Evolutionary conservation across 2,888 invertebrate species (phyloP), one percentile per base, ranked within the genome.

Genomic region (Mycalesis mineus): DNA sequence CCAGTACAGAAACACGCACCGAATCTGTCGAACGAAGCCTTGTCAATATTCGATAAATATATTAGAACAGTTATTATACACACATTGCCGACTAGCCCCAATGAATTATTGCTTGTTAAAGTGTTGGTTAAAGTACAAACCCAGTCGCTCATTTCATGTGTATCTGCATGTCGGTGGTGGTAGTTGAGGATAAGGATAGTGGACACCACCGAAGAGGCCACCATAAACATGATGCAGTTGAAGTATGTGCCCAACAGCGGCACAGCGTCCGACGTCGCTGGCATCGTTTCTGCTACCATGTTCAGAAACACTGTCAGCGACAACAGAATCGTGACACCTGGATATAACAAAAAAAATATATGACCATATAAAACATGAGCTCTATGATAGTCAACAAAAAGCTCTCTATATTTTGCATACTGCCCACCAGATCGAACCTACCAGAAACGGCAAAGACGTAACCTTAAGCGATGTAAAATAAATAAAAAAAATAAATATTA

Each of bases 171-270:
- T 80, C 98, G 94, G 91, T 98, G 98, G 91, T 98, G 98, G 91
- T 97, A 98, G 91, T 98, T 98, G 78, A 98, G 94, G 84, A 98
- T 98, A 78, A 98, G 95, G 81, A 98, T 98, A 68, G 98, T 98
- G 85, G 97, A 97, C 80, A 98, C 97, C 83, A 98, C 98, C 70
- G 98, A 98, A 76, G 98, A 96, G 75, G 98, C 98, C 90, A 98
- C 98, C 98, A 98, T 98, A 91, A 98, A 97, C 98, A 98, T 98
- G 91, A 98, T 98, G 92, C 98, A 98, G 92, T 98, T 98, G 93
- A 98, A 98, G 92, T 98, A 98, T 72, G 98, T 98, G 87, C 95
- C 95, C 89, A 96, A 91, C 73, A 96, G 92, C 69, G 96, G 96
- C 77, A 97, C 96, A 71, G 96, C 96, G 86, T 97, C 97, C 65